Evolutionary conservation across 2,113 vertebrate genomes (phyloP), one percentile per base, ranked within the genome.

Genomic region (Peucedramus taeniatus): DNA sequence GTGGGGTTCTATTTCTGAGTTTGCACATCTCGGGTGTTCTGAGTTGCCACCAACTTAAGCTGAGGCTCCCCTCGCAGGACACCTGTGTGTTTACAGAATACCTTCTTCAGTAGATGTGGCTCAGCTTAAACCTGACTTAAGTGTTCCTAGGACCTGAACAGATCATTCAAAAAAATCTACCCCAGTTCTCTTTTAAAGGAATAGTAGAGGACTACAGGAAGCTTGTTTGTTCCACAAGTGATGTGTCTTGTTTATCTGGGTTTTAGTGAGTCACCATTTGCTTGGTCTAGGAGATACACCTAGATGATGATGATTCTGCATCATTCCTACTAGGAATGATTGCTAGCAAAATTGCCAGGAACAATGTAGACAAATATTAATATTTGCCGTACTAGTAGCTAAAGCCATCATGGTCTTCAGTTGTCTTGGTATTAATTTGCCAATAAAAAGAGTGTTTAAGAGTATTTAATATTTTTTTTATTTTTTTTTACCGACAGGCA

Each of bases 401-500:
- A 64, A 66, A 42, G 37, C 18, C 45, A 11, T 51, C 10, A 3
- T 22, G 15, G 7, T 85, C 21, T 61, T 57, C 27, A 37, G 49
- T 47, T 76, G 47, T 31, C 47, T 22, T 74, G 35, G 7, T 57
- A 18, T 66, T 83, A 72, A 27, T 10, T 83, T 68, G 17, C 14
- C 23, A 71, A 8, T 30, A 20, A 70, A 40, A 75, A n/a, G n/a
- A 56, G 16, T 17, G 37, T 63, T 39, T 72, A 15, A 50, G n/a
- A n/a, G n/a, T n/a, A n/a, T n/a, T n/a, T n/a, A n/a, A 30, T 37
- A 7, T 61, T 74, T 89, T 89, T 75, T 89, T 10, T 45, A n/a
- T 39, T 88, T 6, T 56, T 49, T 91, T 5, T 51, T 6, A 6
- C 53, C 61, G 49, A 2, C 96, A 99, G 99, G 78, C 98, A 49